A percentile compares a stretch with the other conserved stretches of the same genome.
These are phyloP conservation scores for Globodera ellingtonae DNA, from an alignment of 1,140 invertebrate species.

Conservation along the genomic window DNA sequence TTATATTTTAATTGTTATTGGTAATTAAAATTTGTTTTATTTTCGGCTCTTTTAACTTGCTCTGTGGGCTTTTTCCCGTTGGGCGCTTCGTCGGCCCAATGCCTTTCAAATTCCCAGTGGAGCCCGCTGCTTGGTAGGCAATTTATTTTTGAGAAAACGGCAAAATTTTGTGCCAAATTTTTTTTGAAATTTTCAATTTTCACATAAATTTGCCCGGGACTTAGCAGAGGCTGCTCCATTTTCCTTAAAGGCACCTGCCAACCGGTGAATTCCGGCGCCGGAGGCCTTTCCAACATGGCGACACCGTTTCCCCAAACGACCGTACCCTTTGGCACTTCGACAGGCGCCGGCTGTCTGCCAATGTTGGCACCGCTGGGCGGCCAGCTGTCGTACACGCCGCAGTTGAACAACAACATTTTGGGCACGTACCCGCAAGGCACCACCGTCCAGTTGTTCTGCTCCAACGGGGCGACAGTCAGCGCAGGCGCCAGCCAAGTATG, in stretches of 20 bases:
- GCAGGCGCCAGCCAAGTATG: not conserved
- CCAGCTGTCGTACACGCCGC: not conserved
- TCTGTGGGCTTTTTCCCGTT: slow-evolving; percentile 4
- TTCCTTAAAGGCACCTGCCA: slow-evolving; percentile 18
- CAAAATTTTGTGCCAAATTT: not conserved
- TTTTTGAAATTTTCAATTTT: too few relatives aligned
- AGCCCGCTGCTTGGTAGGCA: slow-evolving; percentile 9
- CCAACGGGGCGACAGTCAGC: not conserved
- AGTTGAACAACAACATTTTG: not conserved
- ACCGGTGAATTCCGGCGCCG: not conserved
- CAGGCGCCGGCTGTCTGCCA: not conserved
- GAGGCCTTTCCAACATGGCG: not conserved
- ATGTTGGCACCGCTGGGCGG: slow-evolving; percentile 1
- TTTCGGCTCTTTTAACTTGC: slow-evolving; percentile 4
- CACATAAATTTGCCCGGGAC: not conserved
- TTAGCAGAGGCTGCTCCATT: not conserved
- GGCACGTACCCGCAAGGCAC: slow-evolving; percentile 19
- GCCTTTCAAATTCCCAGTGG: slow-evolving; percentile 15
- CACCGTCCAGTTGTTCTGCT: slow-evolving; percentile 12
- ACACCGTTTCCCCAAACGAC: not conserved
- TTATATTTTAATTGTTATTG: not conserved
- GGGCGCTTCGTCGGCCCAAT: slow-evolving; percentile 14
- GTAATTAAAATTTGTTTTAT: not conserved
- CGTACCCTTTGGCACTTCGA: not conserved
- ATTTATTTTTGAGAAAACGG: not conserved